Base-by-base conservation (phyloP, 2,797 vertebrate genomes). In the Myotis findleyi region DNA sequence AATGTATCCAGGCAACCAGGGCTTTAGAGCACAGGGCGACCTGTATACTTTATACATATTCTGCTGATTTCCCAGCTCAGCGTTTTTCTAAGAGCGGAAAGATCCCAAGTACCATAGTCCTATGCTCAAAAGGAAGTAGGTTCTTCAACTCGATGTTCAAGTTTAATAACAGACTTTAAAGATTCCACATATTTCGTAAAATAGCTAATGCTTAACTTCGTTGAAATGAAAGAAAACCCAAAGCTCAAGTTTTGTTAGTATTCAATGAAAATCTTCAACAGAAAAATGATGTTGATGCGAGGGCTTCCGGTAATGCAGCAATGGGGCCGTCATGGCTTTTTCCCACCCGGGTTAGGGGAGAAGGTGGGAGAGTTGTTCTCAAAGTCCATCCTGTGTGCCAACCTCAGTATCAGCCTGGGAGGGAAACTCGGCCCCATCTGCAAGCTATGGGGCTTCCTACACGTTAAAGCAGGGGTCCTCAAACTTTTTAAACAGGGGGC, bases 381-480 rank as follows among this genome's bases (percentile, higher is more conserved):
- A 88, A 33, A 80, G 84, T 92, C 73, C n/a, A 71, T 17, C 62
- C 33, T 84, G 30, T 51, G 90, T 62, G 41, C 83, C 79, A 97
- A 94, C 69, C 85, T 96, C 89, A 93, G 72, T 17, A 90, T 80
- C 38, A 83, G 18, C 36, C 62, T 86, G 51, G 93, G 81, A 75
- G 38, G 94, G 85, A 92, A 97, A 68, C 17, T 68, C 55, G 36
- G 10, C 33, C 41, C 57, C 77, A 87, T n/a, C 3, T 66, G 41
- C 95, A 51, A 79, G 49, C 77, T 71, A 93, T 84, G 25, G 66
- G 95, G 72, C n/a, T 81, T 25, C 51, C 41, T 51, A 69, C 41
- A 77, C 41, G 6, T 38, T 38, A 38, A 38, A 38, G 38, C 38
- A 38, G 38, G 38, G 6, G 38, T 38, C 38, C 38, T 38, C 38